Evolutionary conservation across 64 coral and sea anemone genomes (phyloP).

Genomic region (Montipora efflorescens): DNA sequence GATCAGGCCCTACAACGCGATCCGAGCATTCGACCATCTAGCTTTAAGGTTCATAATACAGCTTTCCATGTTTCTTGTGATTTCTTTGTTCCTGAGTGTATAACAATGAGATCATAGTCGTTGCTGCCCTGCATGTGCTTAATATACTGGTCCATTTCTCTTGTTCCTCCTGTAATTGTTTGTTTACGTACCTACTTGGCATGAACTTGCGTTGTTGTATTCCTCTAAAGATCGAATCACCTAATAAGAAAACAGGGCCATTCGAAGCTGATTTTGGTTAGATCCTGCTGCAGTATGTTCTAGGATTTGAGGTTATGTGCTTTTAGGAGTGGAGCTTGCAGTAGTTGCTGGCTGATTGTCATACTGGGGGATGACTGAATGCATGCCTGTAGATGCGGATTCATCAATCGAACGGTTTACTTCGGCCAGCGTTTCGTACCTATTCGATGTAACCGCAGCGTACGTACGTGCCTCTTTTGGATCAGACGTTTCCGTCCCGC

Average conservation of each 20-base stretch:
- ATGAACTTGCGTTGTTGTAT: slow-evolving; percentile 36
- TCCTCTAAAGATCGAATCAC: slow-evolving; percentile 18
- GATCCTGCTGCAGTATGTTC: no score
- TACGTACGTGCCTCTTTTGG: background rate
- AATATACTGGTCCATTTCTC: background rate
- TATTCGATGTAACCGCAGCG: background rate
- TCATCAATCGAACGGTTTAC: background rate
- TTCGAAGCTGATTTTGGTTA: background rate
- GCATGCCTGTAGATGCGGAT: background rate
- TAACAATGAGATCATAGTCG: slow-evolving; percentile 11
- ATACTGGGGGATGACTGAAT: background rate
- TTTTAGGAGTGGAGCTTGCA: background rate
- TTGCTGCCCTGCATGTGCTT: background rate
- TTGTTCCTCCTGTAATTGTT: slow-evolving; percentile 40
- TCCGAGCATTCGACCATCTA: no score
- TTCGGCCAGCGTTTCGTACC: background rate
- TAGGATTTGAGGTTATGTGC: no score
- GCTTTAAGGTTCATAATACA: background rate
- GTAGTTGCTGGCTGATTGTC: background rate
- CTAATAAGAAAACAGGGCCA: background rate
- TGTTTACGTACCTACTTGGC: slow-evolving; percentile 4
- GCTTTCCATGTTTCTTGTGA: background rate
- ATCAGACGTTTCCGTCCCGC: background rate
- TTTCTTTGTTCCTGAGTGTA: background rate
- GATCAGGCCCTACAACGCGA: no score